Conservation (phyloP, 2,113 vertebrate species). For the Panurus biarmicus region DNA sequence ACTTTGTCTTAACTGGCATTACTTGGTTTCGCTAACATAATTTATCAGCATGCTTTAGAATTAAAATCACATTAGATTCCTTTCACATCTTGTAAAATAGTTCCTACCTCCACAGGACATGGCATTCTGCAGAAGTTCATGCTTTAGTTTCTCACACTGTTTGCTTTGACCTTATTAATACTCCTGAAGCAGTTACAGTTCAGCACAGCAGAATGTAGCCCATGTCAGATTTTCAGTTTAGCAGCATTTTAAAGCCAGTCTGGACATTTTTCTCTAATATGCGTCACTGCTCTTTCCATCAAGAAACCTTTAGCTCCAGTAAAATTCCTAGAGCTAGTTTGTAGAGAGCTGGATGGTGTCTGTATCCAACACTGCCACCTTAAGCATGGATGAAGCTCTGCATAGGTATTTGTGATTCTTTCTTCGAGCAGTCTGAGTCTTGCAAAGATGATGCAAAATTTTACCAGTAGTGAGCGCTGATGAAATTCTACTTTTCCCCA, state of each 20-base stretch:
- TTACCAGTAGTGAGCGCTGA: not conserved
- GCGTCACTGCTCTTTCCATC: not conserved
- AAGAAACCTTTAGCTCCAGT: not conserved
- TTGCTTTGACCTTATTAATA: constrained; percentile 24
- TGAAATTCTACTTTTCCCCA: not conserved
- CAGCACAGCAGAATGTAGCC: not conserved
- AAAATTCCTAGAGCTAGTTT: not conserved
- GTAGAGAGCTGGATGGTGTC: not conserved
- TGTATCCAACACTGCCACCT: not conserved
- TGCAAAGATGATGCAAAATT: not conserved
- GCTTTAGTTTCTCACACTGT: not conserved
- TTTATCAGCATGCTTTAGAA: not conserved
- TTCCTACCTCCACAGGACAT: not conserved
- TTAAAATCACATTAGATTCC: not conserved
- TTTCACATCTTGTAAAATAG: not conserved
- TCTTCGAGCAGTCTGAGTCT: not conserved
- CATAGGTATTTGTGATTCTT: not conserved
- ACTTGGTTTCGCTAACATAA: not conserved
- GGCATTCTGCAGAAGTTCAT: not conserved
- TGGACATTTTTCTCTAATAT: not conserved
- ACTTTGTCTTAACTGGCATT: not conserved
- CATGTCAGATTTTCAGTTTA: not conserved
- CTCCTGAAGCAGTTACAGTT: not conserved
- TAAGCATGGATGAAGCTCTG: not conserved
- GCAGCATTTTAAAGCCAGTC: not conserved